Evolutionary conservation across 2,888 invertebrate genomes (phyloP), one percentile per base, ranked within the genome.

Genomic region (Liopterus haemorrhoidalis): DNA sequence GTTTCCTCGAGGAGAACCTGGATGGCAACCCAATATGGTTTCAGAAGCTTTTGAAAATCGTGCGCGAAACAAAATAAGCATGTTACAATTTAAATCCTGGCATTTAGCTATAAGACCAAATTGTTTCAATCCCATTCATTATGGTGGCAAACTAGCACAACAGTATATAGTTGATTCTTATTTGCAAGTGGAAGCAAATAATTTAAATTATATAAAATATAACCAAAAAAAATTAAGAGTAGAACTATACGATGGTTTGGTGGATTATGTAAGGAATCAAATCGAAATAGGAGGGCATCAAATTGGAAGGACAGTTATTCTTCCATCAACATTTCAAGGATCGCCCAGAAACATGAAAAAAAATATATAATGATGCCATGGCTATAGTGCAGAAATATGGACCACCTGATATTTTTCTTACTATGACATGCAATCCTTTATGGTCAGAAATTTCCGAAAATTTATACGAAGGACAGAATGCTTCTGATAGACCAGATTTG

Each of bases 281-380:
- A n/a, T n/a, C n/a, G n/a, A n/a, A n/a, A n/a, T n/a, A n/a, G n/a
- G n/a, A n/a, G n/a, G n/a, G n/a, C n/a, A n/a, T n/a, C n/a, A n/a
- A n/a, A n/a, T n/a, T n/a, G n/a, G n/a, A n/a, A n/a, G n/a, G n/a
- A n/a, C n/a, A n/a, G n/a, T n/a, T n/a, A 49, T 55, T 21, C 32
- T 54, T 24, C 50, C 54, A 8, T 48, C 50, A 3, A 21, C 48
- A 5, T 55, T 51, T 36, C 18, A 16, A 9, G 52, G 49, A 11
- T 14, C 37, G 18, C 64, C 64, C 4, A 49, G 65, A 16, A 52
- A 57, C 32, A 60, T 64, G 61, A 50, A 57, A 19, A 59, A 68
- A 55, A 54, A 59, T 20, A n/a, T 65, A 60, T 50, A 64, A 70
- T 49, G 67, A 69, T 59, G 62, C 65, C 1, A 69, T 70, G 67